Evolutionary conservation across 2,113 vertebrate genomes (phyloP).

Genomic region (Rhodinocichla rosea): DNA sequence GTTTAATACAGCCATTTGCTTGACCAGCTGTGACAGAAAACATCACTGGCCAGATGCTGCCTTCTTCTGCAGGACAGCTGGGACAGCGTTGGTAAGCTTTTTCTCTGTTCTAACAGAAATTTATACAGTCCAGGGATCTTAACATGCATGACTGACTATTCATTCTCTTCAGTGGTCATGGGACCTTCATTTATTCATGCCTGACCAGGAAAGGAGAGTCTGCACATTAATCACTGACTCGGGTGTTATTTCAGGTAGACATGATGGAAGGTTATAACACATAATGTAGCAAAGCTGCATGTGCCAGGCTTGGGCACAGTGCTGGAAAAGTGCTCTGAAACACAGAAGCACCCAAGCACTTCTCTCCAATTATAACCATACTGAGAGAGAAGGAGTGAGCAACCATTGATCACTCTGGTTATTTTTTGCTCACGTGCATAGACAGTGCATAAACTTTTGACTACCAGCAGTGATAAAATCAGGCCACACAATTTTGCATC

Average conservation of each 20-base stretch:
- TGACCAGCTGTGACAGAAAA: not conserved
- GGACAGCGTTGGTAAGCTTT: not conserved
- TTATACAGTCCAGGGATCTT: not conserved
- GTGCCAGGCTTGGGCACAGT: not conserved
- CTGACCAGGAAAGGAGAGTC: not conserved
- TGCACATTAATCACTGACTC: not conserved
- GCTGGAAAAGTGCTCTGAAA: not conserved
- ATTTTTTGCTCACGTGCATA: not conserved
- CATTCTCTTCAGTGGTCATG: not conserved
- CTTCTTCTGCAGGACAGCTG: not conserved
- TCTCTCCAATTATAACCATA: not conserved
- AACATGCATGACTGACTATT: fast-evolving
- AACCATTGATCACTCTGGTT: not conserved
- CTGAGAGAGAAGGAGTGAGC: not conserved
- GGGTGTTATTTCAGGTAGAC: not conserved
- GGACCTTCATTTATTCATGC: not conserved
- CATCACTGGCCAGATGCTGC: not conserved
- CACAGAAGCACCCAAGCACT: not conserved
- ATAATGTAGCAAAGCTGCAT: not conserved
- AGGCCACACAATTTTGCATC: not conserved
- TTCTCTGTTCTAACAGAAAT: not conserved
- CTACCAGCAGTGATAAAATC: not conserved
- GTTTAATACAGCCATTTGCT: not conserved
- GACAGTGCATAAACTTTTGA: not conserved
- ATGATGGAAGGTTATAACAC: not conserved